Percentiles rank a stretch among this genome's conserved stretches.
Evolutionary conservation across 2,888 invertebrate species (phyloP).

Genomic region (Chrysotoxum bicinctum): DNA sequence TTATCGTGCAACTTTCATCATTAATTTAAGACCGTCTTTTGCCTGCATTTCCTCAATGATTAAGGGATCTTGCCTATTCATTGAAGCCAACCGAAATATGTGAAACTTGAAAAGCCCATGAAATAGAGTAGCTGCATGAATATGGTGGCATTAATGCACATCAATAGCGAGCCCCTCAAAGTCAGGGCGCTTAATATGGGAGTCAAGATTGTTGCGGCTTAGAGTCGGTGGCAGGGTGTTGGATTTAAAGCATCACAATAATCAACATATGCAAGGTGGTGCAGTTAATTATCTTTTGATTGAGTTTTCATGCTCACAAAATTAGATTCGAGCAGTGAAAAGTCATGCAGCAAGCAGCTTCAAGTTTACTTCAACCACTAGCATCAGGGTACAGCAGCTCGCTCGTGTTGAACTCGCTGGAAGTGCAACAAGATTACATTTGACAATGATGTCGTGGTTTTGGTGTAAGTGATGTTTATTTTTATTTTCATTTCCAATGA

Average conservation of each 20-base stretch:
- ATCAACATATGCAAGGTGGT: not conserved
- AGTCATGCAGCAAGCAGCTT: constrained; percentile 39
- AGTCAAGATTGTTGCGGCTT: constrained; percentile 7
- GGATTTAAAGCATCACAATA: not conserved
- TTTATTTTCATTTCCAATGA: constrained; percentile 20
- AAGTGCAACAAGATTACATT: constrained; percentile 43
- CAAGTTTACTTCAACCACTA: not conserved
- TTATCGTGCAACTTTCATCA: constrained; percentile 69
- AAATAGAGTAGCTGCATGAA: not conserved
- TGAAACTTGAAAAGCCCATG: not conserved
- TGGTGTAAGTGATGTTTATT: not conserved
- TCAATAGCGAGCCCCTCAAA: constrained; percentile 2
- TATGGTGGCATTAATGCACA: constrained; percentile 20
- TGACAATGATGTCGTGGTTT: constrained; percentile 26
- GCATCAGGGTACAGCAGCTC: not conserved
- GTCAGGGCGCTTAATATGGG: constrained; percentile 23
- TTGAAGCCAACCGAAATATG: constrained; percentile 7
- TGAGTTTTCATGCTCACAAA: constrained; percentile 39
- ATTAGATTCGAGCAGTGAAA: constrained; percentile 13
- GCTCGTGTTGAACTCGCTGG: not conserved
- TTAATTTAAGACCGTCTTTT: constrained; percentile 38
- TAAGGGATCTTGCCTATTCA: not conserved
- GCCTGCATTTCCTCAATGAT: constrained; percentile 18
- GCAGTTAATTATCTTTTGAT: constrained; percentile 33
- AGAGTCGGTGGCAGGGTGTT: not conserved